Evolutionary conservation across 2,888 invertebrate species (phyloP), one percentile per base, ranked within the genome.

Genomic region (Acleris emargana): DNA sequence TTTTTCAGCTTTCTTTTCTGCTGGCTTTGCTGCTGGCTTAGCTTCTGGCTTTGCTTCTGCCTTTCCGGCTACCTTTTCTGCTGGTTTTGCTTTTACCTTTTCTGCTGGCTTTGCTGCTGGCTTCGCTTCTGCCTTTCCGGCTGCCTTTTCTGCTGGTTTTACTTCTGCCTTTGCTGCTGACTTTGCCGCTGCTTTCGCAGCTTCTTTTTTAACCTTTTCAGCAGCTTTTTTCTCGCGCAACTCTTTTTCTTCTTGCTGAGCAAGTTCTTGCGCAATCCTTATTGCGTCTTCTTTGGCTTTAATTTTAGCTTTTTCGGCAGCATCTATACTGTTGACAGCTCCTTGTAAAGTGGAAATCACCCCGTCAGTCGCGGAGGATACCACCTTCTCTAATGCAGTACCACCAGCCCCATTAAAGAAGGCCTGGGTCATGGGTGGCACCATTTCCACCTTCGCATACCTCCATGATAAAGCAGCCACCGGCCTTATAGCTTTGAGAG

Each of bases 401-500:
- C 88, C 89, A 20, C 45, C 50, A 16, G 79, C 68, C 16, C 89
- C 90, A 59, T 79, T 70, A 58, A 89, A 80, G 5, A 84, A 77
- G 17, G 68, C 62, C 28, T 73, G 58, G 13, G 86, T 84, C 74
- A 81, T 70, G 0, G 91, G 91, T n/a, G 91, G 91, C 43, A 78
- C 81, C 55, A 82, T 76, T 82, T 92, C 91, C n/a, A 80, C 75
- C 79, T 90, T 92, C 38, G 83, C 77, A 71, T 91, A 92, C 57
- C 79, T 75, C 91, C 91, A 92, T 42, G 81, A 74, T 45, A 67
- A 74, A 58, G 72, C 74, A 67, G 82, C 67, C 22, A 67, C 69
- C 17, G 82, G 77, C 60, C 69, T 81, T 18, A 83, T 7, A 11
- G 71, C 67, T 72, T 82, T 80, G 63, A 81, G 73, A 42, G 76